phyloP scores from a whole-genome alignment of 2,797 vertebrate genomes.

The Melanotaenia maccullochi region DNA sequence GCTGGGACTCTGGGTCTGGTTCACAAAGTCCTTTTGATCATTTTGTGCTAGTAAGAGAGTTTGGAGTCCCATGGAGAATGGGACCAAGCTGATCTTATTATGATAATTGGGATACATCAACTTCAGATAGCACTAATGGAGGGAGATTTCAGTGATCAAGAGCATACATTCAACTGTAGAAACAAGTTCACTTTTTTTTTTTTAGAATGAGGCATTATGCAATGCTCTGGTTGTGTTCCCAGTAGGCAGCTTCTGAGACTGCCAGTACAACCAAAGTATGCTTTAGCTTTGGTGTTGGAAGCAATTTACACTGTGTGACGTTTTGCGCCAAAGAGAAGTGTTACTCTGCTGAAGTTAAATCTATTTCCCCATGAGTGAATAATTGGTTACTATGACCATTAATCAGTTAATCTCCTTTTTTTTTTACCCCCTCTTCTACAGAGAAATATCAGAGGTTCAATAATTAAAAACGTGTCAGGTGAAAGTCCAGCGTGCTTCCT shows the following conservation, averaged over 20 bases:
- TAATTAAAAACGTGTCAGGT: conserved; percentile 91
- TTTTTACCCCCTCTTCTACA: conserved; percentile 66
- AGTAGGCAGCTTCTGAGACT: conserved; percentile 56
- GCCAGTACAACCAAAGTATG: conserved; percentile 45
- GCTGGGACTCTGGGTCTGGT: conserved; percentile 79
- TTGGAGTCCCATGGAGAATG: conserved; percentile 74
- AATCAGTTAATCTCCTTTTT: conserved; percentile 85
- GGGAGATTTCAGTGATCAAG: conserved; percentile 78
- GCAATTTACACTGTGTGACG: conserved; percentile 37
- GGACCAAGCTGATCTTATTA: conserved; percentile 79
- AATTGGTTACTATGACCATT: conserved; percentile 81
- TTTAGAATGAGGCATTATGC: conserved; percentile 68
- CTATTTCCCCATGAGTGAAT: conserved; percentile 75
- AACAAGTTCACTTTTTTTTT: conserved; percentile 63
- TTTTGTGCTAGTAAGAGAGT: conserved; percentile 73
- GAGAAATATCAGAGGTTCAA: conserved; percentile 84
- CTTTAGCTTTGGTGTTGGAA: conserved; percentile 61
- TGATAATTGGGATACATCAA: conserved; percentile 82
- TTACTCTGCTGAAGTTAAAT: conserved; percentile 64
- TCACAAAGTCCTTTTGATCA: conserved; percentile 83
- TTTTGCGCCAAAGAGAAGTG: conserved; percentile 48
- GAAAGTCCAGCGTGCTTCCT: conserved; percentile 86
- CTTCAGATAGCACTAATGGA: conserved; percentile 79
- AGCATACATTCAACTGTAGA: conserved; percentile 67
- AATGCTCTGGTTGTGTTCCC: conserved; percentile 63